A percentile compares a stretch with the other conserved stretches of the same genome.
These are phyloP conservation scores for Isotomurus palustris DNA, from an alignment of 2,888 invertebrate genomes.

Conservation along the genomic window DNA sequence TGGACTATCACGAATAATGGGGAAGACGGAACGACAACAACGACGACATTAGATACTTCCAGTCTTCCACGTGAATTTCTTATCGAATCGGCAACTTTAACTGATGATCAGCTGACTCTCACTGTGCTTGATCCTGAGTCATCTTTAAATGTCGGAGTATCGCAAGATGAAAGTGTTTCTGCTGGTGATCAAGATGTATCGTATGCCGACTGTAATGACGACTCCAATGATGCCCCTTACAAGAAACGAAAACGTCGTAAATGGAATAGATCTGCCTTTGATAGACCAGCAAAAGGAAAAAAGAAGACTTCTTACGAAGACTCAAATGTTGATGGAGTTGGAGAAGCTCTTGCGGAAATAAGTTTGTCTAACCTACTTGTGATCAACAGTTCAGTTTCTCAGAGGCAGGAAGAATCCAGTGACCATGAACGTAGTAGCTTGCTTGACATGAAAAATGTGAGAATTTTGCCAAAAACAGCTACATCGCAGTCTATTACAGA, in stretches of 20 bases:
- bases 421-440: no score
- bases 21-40: not conserved
- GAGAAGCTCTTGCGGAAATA: conserved; percentile 32
- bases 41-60: not conserved
- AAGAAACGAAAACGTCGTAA: conserved; percentile 29
- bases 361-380: conserved; percentile 21
- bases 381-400: not conserved
- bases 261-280: conserved; percentile 43
- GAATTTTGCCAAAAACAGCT: no score
- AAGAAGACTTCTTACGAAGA: conserved; percentile 16
- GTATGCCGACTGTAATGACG: not conserved
- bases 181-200: not conserved
- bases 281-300: conserved; percentile 38
- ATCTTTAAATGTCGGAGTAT: conserved; percentile 6
- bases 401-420: not conserved
- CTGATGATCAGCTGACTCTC: conserved; percentile 33
- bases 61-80: conserved; percentile 18
- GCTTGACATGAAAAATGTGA: no score
- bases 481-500: no score
- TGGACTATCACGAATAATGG: not conserved
- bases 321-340: conserved; percentile 24
- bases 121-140: conserved; percentile 22
- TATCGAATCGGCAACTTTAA: conserved; percentile 36
- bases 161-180: not conserved
- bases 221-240: not conserved